Evolutionary conservation across 23 tunicate species (phyloP).

Genomic region (Trididemnum nubilum): DNA sequence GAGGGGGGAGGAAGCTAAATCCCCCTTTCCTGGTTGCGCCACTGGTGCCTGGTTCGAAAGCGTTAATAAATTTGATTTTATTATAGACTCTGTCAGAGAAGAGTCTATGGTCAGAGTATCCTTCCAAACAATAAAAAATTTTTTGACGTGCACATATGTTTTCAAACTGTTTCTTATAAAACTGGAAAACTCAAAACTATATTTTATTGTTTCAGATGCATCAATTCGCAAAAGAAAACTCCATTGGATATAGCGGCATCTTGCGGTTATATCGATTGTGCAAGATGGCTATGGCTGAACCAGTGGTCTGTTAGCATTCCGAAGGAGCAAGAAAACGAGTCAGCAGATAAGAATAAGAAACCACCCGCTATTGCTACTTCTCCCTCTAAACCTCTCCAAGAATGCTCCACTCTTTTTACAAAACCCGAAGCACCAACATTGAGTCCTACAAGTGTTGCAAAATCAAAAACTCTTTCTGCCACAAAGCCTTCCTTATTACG

Average conservation of each 20-base stretch:
- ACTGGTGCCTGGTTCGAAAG: too few species aligned
- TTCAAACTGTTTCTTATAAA: too few species aligned
- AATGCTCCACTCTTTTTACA: conserved; percentile 13
- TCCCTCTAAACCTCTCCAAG: conserved; percentile 22
- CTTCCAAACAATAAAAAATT: too few species aligned
- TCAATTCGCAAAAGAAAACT: conserved; percentile 46
- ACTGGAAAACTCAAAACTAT: too few species aligned
- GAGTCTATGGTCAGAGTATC: too few species aligned
- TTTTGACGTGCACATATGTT: too few species aligned
- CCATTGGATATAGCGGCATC: conserved; percentile 64
- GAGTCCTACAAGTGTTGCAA: neutral
- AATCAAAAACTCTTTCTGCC: neutral
- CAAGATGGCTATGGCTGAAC: conserved; percentile 87
- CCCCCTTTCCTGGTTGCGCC: too few species aligned
- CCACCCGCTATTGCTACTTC: neutral
- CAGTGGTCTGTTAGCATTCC: conserved; percentile 76
- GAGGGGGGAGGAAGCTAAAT: too few species aligned
- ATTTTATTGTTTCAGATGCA: conserved; percentile 55
- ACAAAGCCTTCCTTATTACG: neutral
- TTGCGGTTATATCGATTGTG: conserved; percentile 64
- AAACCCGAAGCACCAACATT: conserved; percentile 4
- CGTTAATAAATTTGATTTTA: too few species aligned
- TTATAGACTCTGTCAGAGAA: too few species aligned
- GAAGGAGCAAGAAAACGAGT: too few species aligned
- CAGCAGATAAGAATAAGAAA: neutral